Percentiles rank a stretch among this genome's conserved stretches.
phyloP scores from a whole-genome alignment of 2,888 invertebrate species.

The Buathra laborator region DNA sequence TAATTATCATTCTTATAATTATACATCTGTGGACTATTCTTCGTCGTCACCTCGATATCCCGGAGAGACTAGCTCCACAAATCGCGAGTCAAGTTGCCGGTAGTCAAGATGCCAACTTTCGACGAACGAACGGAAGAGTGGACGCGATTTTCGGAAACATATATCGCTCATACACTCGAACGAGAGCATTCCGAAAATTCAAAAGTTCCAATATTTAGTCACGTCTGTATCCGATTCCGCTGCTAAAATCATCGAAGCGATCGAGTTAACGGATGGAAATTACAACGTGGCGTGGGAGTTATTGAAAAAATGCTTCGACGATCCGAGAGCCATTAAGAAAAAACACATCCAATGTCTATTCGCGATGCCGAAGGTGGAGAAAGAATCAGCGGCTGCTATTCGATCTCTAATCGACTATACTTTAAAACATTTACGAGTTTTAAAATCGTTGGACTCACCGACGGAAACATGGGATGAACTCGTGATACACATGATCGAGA shows the following conservation, averaged over 20 bases:
- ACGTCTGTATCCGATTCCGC: constrained; percentile 52
- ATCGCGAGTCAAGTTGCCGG: constrained; percentile 60
- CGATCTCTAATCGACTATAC: constrained; percentile 62
- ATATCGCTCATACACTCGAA: constrained; percentile 63
- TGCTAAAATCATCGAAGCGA: constrained; percentile 61
- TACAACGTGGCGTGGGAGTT: constrained; percentile 60
- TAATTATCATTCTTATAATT: too few relatives aligned
- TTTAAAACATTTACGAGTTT: constrained; percentile 64
- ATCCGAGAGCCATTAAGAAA: constrained; percentile 26
- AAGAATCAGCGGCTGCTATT: constrained; percentile 62
- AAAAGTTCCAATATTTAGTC: neutral
- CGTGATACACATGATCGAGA: constrained; percentile 62
- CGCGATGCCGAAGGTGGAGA: constrained; percentile 55
- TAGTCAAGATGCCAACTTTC: constrained; percentile 56
- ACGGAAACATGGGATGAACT: constrained; percentile 67
- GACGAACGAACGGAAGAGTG: constrained; percentile 54
- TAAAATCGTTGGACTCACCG: constrained; percentile 57
- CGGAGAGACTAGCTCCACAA: too few relatives aligned
- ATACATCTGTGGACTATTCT: too few relatives aligned
- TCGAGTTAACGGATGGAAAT: constrained; percentile 65
- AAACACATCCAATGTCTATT: constrained; percentile 66
- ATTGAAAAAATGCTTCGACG: constrained; percentile 64
- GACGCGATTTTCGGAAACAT: constrained; percentile 59
- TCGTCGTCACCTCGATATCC: too few relatives aligned
- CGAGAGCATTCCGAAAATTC: constrained; percentile 40